Conservation (phyloP, 2,888 invertebrate genomes). For the Lymantria monacha region DNA sequence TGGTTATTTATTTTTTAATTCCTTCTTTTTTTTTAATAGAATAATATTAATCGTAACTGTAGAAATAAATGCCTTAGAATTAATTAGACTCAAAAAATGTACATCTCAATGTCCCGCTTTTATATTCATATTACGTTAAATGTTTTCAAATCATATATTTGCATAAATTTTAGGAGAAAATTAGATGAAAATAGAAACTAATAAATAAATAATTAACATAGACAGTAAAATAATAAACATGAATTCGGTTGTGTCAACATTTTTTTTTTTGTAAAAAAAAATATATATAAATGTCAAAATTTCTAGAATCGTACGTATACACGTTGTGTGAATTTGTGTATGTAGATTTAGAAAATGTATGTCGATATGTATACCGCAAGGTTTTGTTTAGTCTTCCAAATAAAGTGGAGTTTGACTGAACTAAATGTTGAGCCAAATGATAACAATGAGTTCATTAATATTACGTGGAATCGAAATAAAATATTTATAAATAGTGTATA, state of each 20-base stretch:
- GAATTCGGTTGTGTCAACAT: conserved; percentile 57
- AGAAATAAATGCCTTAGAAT: conserved; percentile 12
- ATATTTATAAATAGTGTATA: conserved; percentile 40
- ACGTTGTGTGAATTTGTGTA: conserved; percentile 54
- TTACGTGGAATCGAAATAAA: conserved; percentile 50
- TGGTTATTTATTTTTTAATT: conserved; percentile 2
- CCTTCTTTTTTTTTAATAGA: conserved; percentile 1
- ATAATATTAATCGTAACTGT: conserved; percentile 12
- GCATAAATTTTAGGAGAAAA: conserved; percentile 22
- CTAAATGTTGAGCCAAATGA: conserved; percentile 57
- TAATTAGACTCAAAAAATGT: conserved; percentile 21
- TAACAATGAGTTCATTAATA: conserved; percentile 57
- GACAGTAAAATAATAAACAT: conserved; percentile 11
- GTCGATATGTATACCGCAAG: conserved; percentile 29
- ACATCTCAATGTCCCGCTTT: conserved; percentile 29
- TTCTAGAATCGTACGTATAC: conserved; percentile 52
- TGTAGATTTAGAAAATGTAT: conserved; percentile 42
- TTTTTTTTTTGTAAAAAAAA: conserved; percentile 38
- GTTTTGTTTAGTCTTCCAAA: conserved; percentile 70
- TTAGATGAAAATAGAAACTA: conserved; percentile 20
- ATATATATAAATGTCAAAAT: conserved; percentile 8
- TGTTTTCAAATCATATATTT: conserved; percentile 10
- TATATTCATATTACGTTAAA: conserved; percentile 26
- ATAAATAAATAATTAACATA: conserved; percentile 9
- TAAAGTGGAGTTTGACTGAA: conserved; percentile 68